These are phyloP conservation scores for Eupithecia insigniata DNA, from an alignment of 2,888 invertebrate genomes.

Conservation along the genomic window DNA sequence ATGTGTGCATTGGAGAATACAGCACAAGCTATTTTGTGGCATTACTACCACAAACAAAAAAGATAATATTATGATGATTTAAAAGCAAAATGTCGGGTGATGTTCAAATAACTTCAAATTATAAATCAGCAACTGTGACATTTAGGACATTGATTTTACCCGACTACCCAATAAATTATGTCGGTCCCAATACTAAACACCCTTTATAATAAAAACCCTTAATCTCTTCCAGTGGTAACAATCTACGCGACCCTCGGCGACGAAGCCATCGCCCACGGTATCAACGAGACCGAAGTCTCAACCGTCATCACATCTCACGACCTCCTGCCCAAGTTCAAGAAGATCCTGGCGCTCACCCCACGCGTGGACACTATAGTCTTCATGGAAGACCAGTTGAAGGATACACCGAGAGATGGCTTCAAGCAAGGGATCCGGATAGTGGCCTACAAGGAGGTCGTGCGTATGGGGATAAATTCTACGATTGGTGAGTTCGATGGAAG, in stretches of 20 bases:
- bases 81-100: too few species aligned
- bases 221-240: slow-evolving; percentile 89
- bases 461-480: slow-evolving; percentile 65
- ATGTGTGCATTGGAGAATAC: too few species aligned
- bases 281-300: slow-evolving; percentile 97
- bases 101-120: too few species aligned
- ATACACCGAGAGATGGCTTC: slow-evolving; percentile 88
- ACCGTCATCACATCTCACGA: slow-evolving; percentile 97
- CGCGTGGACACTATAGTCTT: slow-evolving; percentile 91
- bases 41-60: too few species aligned
- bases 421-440: slow-evolving; percentile 89
- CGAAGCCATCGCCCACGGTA: slow-evolving; percentile 97
- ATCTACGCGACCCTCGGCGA: slow-evolving; percentile 98
- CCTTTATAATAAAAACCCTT: too few species aligned
- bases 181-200: too few species aligned
- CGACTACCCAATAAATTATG: too few species aligned
- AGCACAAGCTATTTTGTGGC: too few species aligned
- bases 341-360: slow-evolving; percentile 89
- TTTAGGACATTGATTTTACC: too few species aligned
- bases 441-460: slow-evolving; percentile 87
- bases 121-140: too few species aligned
- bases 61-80: too few species aligned
- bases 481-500: slow-evolving; percentile 66
- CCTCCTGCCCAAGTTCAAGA: slow-evolving; percentile 94
- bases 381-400: slow-evolving; percentile 94